A percentile compares a stretch with the other conserved stretches of the same genome.
Conservation (phyloP, 2,797 vertebrate species). For the Scomberomorus guttatus region DNA sequence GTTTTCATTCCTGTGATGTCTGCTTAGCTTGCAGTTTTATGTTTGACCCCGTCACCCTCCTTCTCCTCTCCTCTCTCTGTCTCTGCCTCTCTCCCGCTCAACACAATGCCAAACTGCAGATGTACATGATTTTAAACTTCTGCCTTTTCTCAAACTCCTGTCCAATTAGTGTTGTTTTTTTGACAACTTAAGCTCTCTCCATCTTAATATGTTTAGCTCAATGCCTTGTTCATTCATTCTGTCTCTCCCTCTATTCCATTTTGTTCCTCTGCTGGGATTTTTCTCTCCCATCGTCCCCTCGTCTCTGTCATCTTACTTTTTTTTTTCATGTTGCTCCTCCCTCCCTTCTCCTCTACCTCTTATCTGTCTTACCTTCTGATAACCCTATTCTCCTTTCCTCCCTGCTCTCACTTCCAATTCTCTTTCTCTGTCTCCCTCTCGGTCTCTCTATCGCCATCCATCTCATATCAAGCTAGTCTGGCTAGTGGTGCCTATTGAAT, state of each 20-base stretch:
- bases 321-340: neutral
- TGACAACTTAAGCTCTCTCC: constrained; percentile 54
- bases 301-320: constrained; percentile 33
- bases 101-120: constrained; percentile 59
- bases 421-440: constrained; percentile 14
- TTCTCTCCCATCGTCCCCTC: neutral
- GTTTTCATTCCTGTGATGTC: constrained; percentile 44
- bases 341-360: constrained; percentile 23
- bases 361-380: constrained; percentile 42
- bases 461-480: constrained; percentile 41
- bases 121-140: constrained; percentile 27
- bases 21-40: constrained; percentile 60
- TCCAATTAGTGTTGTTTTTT: constrained; percentile 60
- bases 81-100: neutral
- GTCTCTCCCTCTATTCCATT: neutral
- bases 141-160: constrained; percentile 38
- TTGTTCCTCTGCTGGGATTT: neutral
- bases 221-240: neutral
- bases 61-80: neutral
- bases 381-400: constrained; percentile 36
- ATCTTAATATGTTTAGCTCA: constrained; percentile 17
- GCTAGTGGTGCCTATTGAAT: constrained; percentile 51
- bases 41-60: neutral
- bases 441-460: constrained; percentile 23
- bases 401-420: constrained; percentile 2